These are phyloP conservation scores for Manacus vitellinus DNA, from an alignment of 2,113 vertebrate genomes.

Conservation along the genomic window DNA sequence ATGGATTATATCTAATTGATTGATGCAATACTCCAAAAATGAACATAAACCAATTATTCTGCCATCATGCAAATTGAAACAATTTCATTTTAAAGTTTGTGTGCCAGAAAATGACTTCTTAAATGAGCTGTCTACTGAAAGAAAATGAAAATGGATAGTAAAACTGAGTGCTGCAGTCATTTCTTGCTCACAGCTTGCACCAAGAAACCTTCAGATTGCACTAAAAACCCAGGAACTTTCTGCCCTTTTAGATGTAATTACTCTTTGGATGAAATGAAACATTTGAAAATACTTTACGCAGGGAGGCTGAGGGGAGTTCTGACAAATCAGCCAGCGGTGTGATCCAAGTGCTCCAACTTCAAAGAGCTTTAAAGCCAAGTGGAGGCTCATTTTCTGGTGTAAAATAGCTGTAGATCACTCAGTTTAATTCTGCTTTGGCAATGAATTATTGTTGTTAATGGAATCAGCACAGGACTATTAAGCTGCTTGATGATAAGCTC, in stretches of 20 bases:
- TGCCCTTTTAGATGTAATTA: constrained; percentile 1
- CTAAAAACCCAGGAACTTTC: neutral
- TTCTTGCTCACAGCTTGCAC: neutral
- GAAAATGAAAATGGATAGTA: constrained; percentile 40
- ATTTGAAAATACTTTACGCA: neutral
- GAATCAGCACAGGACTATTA: neutral
- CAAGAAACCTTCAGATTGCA: neutral
- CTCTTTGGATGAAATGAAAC: neutral
- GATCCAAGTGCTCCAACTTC: neutral
- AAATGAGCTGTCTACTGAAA: constrained; percentile 44
- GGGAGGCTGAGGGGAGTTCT: neutral
- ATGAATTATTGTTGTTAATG: neutral
- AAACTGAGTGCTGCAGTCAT: neutral
- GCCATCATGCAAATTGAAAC: constrained; percentile 54
- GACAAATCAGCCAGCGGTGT: neutral
- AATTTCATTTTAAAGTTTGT: constrained; percentile 70
- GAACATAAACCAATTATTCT: constrained; percentile 45
- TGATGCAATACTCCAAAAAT: constrained; percentile 13
- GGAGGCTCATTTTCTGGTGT: neutral
- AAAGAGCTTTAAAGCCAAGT: neutral
- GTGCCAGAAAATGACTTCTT: constrained; percentile 72
- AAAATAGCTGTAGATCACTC: neutral
- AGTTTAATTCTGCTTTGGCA: neutral
- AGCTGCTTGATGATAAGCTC: neutral
- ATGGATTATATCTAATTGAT: constrained; percentile 44